These are phyloP conservation scores for Scatophagus argus DNA, from an alignment of 2,113 vertebrate species.

Conservation along the genomic window DNA sequence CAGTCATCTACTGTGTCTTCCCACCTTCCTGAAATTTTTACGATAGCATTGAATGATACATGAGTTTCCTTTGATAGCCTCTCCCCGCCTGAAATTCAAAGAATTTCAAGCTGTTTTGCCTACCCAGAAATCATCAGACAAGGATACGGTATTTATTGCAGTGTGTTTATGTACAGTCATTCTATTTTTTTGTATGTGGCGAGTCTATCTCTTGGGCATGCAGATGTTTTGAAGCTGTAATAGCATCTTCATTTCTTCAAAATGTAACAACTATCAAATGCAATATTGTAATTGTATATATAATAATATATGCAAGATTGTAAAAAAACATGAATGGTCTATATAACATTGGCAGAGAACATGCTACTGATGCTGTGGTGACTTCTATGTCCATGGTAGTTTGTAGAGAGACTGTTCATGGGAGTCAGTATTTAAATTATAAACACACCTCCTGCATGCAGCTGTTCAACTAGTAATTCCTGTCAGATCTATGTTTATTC, in stretches of 20 bases:
- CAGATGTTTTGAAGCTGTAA: neutral
- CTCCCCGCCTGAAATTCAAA: conserved; percentile 59
- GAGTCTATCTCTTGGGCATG: conserved; percentile 12
- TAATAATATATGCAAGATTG: no score
- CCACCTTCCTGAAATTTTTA: conserved; percentile 70
- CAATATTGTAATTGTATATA: no score
- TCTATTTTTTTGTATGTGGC: neutral
- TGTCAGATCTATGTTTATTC: conserved; percentile 60
- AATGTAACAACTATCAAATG: conserved; percentile 3
- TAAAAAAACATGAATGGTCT: conserved; percentile 26
- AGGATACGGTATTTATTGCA: conserved; percentile 29
- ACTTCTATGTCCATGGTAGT: neutral
- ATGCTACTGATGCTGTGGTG: conserved; percentile 3
- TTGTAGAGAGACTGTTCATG: conserved; percentile 24
- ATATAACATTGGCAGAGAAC: neutral
- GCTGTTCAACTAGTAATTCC: conserved; percentile 48
- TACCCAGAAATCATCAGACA: conserved; percentile 40
- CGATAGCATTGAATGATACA: conserved; percentile 76
- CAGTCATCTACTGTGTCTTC: conserved; percentile 55
- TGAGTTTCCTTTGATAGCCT: conserved; percentile 73
- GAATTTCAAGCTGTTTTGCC: conserved; percentile 41
- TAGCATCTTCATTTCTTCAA: conserved; percentile 1
- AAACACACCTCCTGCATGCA: conserved; percentile 6
- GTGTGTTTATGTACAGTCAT: neutral
- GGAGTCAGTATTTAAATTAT: conserved; percentile 22